These are phyloP conservation scores for Synodontis membranacea DNA, from an alignment of 2,113 vertebrate species.

Conservation along the genomic window DNA sequence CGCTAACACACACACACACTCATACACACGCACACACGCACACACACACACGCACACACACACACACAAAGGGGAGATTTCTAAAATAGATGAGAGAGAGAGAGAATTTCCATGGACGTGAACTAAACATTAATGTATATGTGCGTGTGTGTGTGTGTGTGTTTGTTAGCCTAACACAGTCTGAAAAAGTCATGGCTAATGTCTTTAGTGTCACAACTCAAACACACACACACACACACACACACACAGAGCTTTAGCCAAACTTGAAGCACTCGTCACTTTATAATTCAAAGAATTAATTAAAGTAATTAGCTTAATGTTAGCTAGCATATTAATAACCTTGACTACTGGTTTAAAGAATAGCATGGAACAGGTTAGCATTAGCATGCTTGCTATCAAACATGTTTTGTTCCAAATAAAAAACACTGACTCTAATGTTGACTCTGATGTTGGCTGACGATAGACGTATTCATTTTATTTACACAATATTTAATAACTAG, in stretches of 20 bases:
- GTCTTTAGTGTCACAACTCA: no score
- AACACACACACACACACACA: conserved; percentile 26
- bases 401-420: background rate
- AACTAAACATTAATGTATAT: background rate
- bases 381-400: background rate
- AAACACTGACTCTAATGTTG: background rate
- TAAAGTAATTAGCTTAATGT: background rate
- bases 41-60: conserved; percentile 20
- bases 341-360: background rate
- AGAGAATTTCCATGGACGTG: background rate
- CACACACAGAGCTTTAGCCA: background rate
- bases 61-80: conserved; percentile 22
- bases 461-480: background rate
- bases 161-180: no score
- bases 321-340: background rate
- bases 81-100: conserved; percentile 31
- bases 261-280: background rate
- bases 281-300: background rate
- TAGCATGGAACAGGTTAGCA: background rate
- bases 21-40: background rate
- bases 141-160: no score
- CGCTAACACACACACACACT: background rate
- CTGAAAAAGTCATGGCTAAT: no score
- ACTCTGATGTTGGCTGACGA: background rate
- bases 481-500: background rate